A percentile compares a stretch with the other conserved stretches of the same genome.
Conservation (phyloP, 2,888 invertebrate species). For the Cephus sareptanus region DNA sequence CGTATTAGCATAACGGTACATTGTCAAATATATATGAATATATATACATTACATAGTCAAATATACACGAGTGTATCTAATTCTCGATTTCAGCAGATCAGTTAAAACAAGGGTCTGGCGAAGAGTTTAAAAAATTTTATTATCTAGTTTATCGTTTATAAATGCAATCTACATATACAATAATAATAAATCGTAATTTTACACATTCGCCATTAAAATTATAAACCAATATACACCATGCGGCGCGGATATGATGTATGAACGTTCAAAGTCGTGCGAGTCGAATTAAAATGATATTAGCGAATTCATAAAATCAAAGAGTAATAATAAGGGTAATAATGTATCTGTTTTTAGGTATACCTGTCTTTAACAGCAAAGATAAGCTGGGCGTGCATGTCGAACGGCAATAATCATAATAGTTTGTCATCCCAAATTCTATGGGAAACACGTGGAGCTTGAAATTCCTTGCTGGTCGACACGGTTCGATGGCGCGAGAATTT, state of each 20-base stretch:
- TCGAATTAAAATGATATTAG: not conserved
- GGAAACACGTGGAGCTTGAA: not conserved
- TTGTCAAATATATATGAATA: not conserved
- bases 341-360: not conserved
- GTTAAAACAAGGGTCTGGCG: not conserved
- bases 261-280: not conserved
- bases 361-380: not conserved
- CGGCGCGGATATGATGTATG: not conserved
- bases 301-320: not conserved
- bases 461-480: not conserved
- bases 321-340: not conserved
- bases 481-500: not conserved
- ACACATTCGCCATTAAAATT: not conserved
- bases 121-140: not conserved
- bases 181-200: not conserved
- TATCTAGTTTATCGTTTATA: too few species aligned
- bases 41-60: not conserved
- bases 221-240: not conserved
- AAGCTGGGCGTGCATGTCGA: not conserved
- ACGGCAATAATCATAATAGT: not conserved
- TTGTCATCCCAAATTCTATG: not conserved
- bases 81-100: not conserved
- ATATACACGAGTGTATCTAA: not conserved
- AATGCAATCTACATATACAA: too few species aligned
- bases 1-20: not conserved